Conservation (phyloP, 2,113 vertebrate genomes). For the Phrynocephalus versicolor region DNA sequence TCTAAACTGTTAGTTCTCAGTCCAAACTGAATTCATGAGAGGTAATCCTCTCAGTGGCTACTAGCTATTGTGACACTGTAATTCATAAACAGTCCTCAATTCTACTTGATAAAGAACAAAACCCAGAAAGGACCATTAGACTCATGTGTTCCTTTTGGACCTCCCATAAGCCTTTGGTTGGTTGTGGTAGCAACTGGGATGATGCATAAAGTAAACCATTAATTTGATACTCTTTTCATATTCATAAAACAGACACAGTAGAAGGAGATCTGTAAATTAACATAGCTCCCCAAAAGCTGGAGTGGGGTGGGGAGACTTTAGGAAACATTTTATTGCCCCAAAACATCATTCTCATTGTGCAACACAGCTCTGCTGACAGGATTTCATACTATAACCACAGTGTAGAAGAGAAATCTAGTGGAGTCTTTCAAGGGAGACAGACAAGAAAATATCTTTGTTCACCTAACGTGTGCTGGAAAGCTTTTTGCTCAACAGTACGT, state of each 20-base stretch:
- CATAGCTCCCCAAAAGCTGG: no score
- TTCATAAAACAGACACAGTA: background rate
- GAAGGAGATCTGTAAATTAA: background rate
- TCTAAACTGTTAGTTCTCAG: background rate
- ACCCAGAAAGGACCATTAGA: background rate
- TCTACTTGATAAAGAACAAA: background rate
- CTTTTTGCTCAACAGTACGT: background rate
- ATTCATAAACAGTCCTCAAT: background rate
- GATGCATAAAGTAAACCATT: background rate
- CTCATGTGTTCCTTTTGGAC: background rate
- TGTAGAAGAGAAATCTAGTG: constrained; percentile 14
- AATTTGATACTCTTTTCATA: background rate
- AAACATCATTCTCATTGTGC: no score
- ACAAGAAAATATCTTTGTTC: background rate
- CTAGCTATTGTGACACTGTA: background rate
- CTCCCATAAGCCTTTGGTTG: background rate
- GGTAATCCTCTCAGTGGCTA: background rate
- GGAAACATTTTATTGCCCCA: no score
- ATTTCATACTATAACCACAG: background rate
- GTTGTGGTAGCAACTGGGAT: background rate
- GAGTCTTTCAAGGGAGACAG: background rate
- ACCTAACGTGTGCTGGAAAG: constrained; percentile 13
- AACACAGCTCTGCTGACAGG: no score
- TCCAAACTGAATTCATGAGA: background rate
- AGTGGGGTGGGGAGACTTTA: no score